Percentiles rank a stretch among this genome's conserved stretches.
phyloP scores from a whole-genome alignment of 2,888 invertebrate genomes.

The Harpalus rubripes region DNA sequence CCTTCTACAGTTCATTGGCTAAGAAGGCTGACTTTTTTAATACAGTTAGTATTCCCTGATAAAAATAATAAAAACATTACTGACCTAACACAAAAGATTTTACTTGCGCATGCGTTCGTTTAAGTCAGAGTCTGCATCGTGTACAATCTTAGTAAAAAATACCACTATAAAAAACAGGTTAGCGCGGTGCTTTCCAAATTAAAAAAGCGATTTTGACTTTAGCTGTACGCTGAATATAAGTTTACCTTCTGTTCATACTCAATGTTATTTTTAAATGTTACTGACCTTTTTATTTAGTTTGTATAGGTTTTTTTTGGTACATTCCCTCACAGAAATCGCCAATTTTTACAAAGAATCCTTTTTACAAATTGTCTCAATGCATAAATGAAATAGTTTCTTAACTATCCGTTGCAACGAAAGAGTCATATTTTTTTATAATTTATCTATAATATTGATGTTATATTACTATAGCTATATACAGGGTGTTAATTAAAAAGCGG shows the following conservation, averaged over 20 bases:
- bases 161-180: slow-evolving; percentile 42
- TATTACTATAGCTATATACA: too few species aligned
- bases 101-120: slow-evolving; percentile 54
- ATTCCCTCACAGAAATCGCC: background rate
- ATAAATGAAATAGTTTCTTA: too few species aligned
- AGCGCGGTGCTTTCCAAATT: background rate
- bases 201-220: slow-evolving; percentile 51
- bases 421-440: too few species aligned
- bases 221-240: slow-evolving; percentile 36
- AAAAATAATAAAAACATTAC: slow-evolving; percentile 77
- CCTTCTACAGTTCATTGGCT: slow-evolving; percentile 1
- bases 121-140: slow-evolving; percentile 50
- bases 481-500: too few species aligned
- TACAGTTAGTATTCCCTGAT: slow-evolving; percentile 70
- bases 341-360: too few species aligned
- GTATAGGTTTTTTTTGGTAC: slow-evolving; percentile 37
- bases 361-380: too few species aligned
- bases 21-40: slow-evolving; percentile 50
- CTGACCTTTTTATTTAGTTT: slow-evolving; percentile 58
- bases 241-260: slow-evolving; percentile 49
- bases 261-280: slow-evolving; percentile 63
- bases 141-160: slow-evolving; percentile 49
- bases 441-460: too few species aligned
- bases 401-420: too few species aligned
- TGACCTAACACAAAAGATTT: slow-evolving; percentile 75